A percentile compares a stretch with the other conserved stretches of the same genome.
These are phyloP conservation scores for Aurelia sp. DNA, from an alignment of 30 jellyfish, hydroid and myxozoan species.

Conservation along the genomic window DNA sequence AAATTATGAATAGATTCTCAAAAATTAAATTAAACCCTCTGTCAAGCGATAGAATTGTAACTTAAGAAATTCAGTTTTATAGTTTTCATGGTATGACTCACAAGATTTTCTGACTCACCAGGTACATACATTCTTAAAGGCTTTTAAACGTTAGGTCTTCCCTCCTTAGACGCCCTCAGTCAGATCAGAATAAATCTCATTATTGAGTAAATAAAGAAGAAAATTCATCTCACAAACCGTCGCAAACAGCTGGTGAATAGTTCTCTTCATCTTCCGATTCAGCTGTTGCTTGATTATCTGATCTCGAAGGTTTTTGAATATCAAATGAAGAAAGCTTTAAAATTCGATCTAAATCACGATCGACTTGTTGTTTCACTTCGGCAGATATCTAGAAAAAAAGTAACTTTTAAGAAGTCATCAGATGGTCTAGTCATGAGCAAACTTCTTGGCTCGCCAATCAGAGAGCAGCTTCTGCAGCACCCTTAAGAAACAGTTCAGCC, in stretches of 20 bases:
- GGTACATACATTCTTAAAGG: too few species aligned
- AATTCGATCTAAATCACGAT: constrained; percentile 38
- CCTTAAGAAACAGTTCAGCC: too few species aligned
- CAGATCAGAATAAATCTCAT: background rate
- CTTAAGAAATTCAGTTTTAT: background rate
- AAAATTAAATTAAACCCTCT: too few species aligned
- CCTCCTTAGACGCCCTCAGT: background rate
- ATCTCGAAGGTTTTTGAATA: background rate
- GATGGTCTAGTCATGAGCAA: background rate
- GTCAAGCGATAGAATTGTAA: too few species aligned
- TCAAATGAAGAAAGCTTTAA: constrained; percentile 33
- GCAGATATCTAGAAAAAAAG: constrained; percentile 14
- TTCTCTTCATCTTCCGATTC: background rate
- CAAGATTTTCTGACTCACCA: background rate
- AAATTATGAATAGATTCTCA: too few species aligned
- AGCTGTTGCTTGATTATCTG: background rate
- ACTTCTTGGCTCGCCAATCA: too few species aligned
- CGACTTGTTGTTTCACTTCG: constrained; percentile 47
- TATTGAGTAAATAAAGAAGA: background rate
- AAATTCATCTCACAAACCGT: background rate
- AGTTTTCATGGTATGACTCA: background rate
- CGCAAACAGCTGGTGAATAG: constrained; percentile 1
- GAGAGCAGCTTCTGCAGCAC: too few species aligned
- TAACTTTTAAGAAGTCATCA: background rate
- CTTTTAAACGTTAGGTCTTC: background rate